Conservation (phyloP, 1,140 invertebrate genomes). For the Brachionus koreanus region DNA sequence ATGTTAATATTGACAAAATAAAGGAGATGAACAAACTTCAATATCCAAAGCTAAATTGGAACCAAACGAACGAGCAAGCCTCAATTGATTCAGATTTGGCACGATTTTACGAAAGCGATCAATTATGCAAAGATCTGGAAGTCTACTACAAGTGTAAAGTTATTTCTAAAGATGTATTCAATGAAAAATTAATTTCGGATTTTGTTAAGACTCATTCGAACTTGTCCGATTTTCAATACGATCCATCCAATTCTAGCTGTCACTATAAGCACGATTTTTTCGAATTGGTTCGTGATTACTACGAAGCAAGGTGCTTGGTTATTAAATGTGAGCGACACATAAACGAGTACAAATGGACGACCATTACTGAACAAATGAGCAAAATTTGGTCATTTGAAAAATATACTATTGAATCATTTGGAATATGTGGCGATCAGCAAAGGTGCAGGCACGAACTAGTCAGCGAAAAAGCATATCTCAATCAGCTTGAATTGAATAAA, state of each 20-base stretch:
- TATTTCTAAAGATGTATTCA: neutral
- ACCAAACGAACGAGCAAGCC: neutral
- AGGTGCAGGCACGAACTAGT: conserved; percentile 9
- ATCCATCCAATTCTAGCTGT: neutral
- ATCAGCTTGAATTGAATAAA: neutral
- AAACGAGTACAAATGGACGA: conserved; percentile 40
- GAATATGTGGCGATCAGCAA: conserved; percentile 35
- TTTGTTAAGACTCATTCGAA: conserved; percentile 30
- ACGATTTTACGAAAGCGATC: conserved; percentile 28
- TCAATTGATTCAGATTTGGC: conserved; percentile 12
- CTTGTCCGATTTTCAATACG: conserved; percentile 26
- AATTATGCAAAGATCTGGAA: conserved; percentile 30
- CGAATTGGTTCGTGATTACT: conserved; percentile 7
- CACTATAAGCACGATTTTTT: conserved; percentile 26
- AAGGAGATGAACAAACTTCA: conserved; percentile 34
- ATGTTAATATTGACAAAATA: conserved; percentile 18
- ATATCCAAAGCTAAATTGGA: conserved; percentile 35
- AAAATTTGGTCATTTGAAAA: conserved; percentile 43
- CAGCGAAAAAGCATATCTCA: conserved; percentile 39
- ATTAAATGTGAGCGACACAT: conserved; percentile 29
- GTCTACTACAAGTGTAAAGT: conserved; percentile 42
- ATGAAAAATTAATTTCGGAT: neutral
- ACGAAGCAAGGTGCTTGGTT: conserved; percentile 10
- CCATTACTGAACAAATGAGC: conserved; percentile 29
- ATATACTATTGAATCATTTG: conserved; percentile 32